A percentile compares a stretch with the other conserved stretches of the same genome.
phyloP scores from a whole-genome alignment of 2,113 vertebrate genomes.

The Dicrurus megarhynchus region DNA sequence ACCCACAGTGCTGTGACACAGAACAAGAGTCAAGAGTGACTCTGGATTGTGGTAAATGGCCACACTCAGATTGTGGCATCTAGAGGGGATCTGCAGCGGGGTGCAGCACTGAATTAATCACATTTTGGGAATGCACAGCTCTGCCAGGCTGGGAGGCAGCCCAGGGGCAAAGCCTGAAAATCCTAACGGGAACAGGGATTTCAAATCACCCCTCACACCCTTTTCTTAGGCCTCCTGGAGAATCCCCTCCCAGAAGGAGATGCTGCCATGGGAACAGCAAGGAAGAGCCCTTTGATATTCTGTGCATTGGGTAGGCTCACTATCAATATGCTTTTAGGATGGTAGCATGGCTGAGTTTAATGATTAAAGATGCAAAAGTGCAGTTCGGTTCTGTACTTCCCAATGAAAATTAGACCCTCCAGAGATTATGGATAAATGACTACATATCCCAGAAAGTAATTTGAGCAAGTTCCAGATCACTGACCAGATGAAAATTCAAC shows the following conservation, averaged over 20 bases:
- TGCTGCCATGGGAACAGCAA: slow-evolving; percentile 40
- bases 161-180: background rate
- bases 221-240: background rate
- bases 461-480: slow-evolving; percentile 35
- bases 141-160: background rate
- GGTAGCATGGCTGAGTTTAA: background rate
- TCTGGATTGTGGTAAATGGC: fast-evolving
- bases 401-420: slow-evolving; percentile 17
- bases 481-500: slow-evolving; percentile 46
- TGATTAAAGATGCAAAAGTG: slow-evolving; percentile 24
- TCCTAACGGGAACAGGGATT: background rate
- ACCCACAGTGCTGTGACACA: background rate
- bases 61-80: background rate
- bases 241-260: background rate
- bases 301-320: background rate
- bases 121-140: background rate
- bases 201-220: background rate
- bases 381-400: background rate
- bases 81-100: background rate
- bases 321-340: background rate
- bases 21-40: background rate
- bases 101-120: background rate
- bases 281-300: slow-evolving; percentile 28
- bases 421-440: slow-evolving; percentile 48
- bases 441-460: slow-evolving; percentile 22